Evolutionary conservation across 2,797 vertebrate species (phyloP), one percentile per base, ranked within the genome.

Genomic region (Vultur gryphus): DNA sequence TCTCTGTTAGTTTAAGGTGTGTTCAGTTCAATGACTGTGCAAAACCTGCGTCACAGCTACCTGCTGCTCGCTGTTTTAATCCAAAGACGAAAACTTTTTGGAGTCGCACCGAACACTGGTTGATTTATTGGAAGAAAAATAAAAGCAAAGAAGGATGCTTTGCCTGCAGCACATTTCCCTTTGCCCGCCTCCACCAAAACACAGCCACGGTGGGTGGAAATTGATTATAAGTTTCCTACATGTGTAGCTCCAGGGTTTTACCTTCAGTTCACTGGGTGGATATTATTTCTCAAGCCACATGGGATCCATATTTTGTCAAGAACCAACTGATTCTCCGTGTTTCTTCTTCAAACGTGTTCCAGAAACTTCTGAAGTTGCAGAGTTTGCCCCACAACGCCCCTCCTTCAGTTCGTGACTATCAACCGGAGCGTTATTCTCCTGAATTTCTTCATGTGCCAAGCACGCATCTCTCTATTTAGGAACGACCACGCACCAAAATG

Each of bases 1-100:
- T 97, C 95, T 33, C 95, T 99, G 98, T 99, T 99, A 98, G 99
- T 98, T 98, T 98, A 99, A 99, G 99, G 99, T 98, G 99, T 99
- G 98, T 98, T 98, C 98, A 96, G 98, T 97, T 98, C 97, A 97
- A 97, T 98, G 99, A 98, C 98, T 98, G 98, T 98, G 98, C 98
- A 98, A 98, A 98, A 98, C 98, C 98, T 99, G 99, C 99, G 99
- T 99, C 99, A 99, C 98, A 95, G 95, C 98, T 98, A 99, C 98
- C 99, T 99, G 98, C 98, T 95, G 98, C 98, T 98, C 97, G 70
- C 84, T 97, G 97, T 95, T 24, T 92, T 87, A 39, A 81, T 77
- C 93, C 93, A 81, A 21, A 93, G 95, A 85, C 24, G 62, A 84
- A 92, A 87, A 25, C 83, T 23, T 73, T 89, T 51, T 70, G 94